Percentiles rank a stretch among this genome's conserved stretches.
These are phyloP conservation scores for Monomorium pharaonis DNA, from an alignment of 1,140 invertebrate species.

Conservation along the genomic window DNA sequence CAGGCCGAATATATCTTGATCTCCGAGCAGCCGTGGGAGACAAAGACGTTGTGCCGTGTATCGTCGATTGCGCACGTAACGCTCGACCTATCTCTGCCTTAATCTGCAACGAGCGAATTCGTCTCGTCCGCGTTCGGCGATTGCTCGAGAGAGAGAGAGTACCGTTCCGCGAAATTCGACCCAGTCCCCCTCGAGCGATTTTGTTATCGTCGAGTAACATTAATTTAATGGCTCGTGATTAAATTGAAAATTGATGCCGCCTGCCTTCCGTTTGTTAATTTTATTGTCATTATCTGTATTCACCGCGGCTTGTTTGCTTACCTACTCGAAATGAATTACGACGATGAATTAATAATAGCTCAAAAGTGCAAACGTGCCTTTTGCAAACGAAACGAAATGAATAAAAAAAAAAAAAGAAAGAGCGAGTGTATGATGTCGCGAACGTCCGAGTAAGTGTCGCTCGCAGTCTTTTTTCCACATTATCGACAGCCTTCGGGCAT, in stretches of 20 bases:
- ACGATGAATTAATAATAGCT: background rate
- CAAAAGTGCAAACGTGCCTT: background rate
- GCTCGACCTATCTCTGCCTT: background rate
- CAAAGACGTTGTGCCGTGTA: constrained; percentile 1
- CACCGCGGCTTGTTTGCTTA: constrained; percentile 4
- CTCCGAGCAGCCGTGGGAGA: background rate
- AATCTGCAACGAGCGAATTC: background rate
- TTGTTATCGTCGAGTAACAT: background rate
- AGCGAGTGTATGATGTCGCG: background rate
- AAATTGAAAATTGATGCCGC: constrained; percentile 24
- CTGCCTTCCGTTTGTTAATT: background rate
- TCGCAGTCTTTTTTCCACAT: background rate
- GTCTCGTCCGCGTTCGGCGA: background rate
- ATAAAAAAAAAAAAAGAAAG: background rate
- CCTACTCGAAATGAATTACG: background rate
- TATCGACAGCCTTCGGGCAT: background rate
- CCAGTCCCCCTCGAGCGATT: background rate
- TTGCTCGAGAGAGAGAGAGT: background rate
- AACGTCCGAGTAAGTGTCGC: background rate
- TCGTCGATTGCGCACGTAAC: constrained; percentile 35
- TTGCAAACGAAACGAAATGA: background rate
- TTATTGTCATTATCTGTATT: background rate
- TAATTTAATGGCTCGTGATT: constrained; percentile 37
- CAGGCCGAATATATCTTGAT: constrained; percentile 54
- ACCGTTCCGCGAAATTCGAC: background rate